A percentile compares a stretch with the other conserved stretches of the same genome.
Conservation (phyloP, 2,888 invertebrate genomes). For the Apamea monoglypha region DNA sequence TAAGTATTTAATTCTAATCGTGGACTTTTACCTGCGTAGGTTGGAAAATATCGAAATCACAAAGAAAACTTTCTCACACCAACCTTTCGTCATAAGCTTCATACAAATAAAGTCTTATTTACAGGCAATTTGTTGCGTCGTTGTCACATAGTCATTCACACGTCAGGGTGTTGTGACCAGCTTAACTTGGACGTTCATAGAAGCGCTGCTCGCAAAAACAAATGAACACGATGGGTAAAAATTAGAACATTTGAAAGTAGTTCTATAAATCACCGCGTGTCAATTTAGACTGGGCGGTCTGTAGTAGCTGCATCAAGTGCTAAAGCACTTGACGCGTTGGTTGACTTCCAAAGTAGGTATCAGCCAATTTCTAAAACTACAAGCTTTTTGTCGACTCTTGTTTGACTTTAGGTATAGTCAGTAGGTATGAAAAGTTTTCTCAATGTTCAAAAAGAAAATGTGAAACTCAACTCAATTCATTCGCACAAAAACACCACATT, state of each 20-base stretch:
- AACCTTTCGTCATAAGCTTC: not conserved
- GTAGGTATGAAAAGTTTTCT: not conserved
- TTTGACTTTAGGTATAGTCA: not conserved
- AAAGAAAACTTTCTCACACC: not conserved
- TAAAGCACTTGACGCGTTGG: constrained; percentile 8
- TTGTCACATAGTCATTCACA: not conserved
- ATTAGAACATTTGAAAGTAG: not conserved
- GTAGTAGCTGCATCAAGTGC: constrained; percentile 1
- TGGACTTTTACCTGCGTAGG: not conserved
- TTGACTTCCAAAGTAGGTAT: constrained; percentile 26
- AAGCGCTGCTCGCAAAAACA: not conserved
- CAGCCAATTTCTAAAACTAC: constrained; percentile 25
- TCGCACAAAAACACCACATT: not conserved
- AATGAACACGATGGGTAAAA: too few relatives aligned
- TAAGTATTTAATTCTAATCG: not conserved
- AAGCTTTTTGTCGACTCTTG: constrained; percentile 9
- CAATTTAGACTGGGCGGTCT: not conserved
- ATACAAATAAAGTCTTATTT: not conserved
- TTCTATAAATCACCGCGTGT: not conserved
- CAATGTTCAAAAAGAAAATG: not conserved
- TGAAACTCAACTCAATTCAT: not conserved
- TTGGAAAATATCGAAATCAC: not conserved
- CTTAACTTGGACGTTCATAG: not conserved
- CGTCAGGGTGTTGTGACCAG: not conserved
- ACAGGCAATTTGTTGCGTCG: not conserved